phyloP scores from a whole-genome alignment of 2,888 invertebrate species.

The Nipponacmea schrenckii region DNA sequence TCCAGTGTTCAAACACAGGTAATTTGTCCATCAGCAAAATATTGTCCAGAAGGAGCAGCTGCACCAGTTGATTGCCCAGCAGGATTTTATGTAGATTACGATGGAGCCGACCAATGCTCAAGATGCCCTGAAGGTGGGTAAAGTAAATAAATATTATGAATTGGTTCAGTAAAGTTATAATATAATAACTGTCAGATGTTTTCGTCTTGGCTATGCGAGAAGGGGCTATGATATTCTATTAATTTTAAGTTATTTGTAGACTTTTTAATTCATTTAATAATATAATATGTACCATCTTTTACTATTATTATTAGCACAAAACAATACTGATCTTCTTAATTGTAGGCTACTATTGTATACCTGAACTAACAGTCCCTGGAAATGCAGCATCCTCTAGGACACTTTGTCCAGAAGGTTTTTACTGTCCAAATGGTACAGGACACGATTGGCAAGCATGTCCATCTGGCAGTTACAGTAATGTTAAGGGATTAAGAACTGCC shows the following conservation, averaged over 20 bases:
- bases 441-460: conserved; percentile 62
- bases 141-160: neutral
- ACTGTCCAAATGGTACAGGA: conserved; percentile 64
- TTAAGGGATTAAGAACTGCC: conserved; percentile 42
- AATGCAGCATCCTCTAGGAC: conserved; percentile 44
- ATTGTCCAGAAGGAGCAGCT: conserved; percentile 59
- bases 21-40: conserved; percentile 59
- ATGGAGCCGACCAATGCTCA: conserved; percentile 47
- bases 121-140: conserved; percentile 59
- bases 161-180: neutral
- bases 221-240: too few species aligned
- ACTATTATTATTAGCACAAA: too few species aligned
- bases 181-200: too few species aligned
- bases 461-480: conserved; percentile 52
- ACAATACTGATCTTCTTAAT: neutral
- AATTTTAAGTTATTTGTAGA: too few species aligned
- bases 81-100: conserved; percentile 54
- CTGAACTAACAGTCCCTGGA: conserved; percentile 52
- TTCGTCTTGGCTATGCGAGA: too few species aligned
- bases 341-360: conserved; percentile 63
- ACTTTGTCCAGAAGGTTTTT: conserved; percentile 60
- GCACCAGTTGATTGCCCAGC: conserved; percentile 53
- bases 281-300: too few species aligned
- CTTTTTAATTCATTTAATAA: too few species aligned
- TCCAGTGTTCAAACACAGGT: conserved; percentile 56